A percentile compares a stretch with the other conserved stretches of the same genome.
Evolutionary conservation across 2,797 vertebrate species (phyloP).

Genomic region (Leucoraja ocellata): DNA sequence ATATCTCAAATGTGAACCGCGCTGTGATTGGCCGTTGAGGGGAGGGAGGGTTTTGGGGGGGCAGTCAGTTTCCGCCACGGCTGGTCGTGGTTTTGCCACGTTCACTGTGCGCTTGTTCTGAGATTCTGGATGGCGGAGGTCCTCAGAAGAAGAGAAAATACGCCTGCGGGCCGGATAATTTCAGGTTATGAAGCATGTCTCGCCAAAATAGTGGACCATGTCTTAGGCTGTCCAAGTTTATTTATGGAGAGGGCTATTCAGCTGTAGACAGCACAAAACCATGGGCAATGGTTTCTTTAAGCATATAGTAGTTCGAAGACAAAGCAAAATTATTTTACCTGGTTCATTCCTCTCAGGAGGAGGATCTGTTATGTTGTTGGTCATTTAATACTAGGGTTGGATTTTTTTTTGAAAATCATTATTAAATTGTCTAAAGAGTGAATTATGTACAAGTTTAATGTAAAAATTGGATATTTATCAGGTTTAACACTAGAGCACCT

Average conservation of each 20-base stretch:
- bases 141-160: no score
- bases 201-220: no score
- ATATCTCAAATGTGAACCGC: no score
- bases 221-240: neutral
- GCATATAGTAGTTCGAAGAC: neutral
- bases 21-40: no score
- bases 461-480: neutral
- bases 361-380: neutral
- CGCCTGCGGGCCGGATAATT: no score
- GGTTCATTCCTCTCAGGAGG: neutral
- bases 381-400: neutral
- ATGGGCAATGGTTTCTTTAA: neutral
- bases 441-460: neutral
- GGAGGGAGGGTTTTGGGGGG: no score
- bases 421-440: neutral
- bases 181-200: no score
- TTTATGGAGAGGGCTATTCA: neutral
- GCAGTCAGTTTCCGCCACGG: no score
- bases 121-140: no score
- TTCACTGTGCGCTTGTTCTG: no score
- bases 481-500: neutral
- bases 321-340: neutral
- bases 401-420: neutral
- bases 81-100: no score
- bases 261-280: neutral